phyloP scores from a whole-genome alignment of 2,888 invertebrate genomes.

The Byasa hedistus region DNA sequence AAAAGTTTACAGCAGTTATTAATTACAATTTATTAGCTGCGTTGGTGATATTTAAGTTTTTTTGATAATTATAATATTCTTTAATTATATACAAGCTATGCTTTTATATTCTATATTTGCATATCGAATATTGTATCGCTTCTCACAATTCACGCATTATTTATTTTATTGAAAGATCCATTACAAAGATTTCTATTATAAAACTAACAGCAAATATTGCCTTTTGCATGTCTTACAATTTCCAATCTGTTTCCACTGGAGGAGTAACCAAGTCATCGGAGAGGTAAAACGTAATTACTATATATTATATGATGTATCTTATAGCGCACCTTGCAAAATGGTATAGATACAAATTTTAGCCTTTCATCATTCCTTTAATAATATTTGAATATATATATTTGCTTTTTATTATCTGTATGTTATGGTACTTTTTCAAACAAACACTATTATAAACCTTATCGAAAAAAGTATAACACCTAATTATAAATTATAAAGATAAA shows the following conservation, averaged over 20 bases:
- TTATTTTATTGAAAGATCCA: constrained; percentile 4
- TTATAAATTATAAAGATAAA: neutral
- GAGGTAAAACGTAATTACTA: constrained; percentile 60
- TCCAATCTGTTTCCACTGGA: constrained; percentile 83
- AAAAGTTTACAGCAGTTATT: no score
- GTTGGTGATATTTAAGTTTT: no score
- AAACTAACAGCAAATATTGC: constrained; percentile 76
- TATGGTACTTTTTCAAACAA: neutral
- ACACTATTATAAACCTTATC: constrained; percentile 1
- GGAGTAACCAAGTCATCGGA: constrained; percentile 82
- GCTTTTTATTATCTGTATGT: neutral
- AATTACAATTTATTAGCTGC: no score
- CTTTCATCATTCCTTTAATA: neutral
- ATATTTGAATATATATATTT: neutral
- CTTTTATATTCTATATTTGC: constrained; percentile 3
- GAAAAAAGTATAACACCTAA: neutral
- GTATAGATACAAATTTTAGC: neutral
- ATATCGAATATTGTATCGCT: constrained; percentile 11
- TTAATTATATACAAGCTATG: neutral
- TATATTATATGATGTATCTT: constrained; percentile 32
- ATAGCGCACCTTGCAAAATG: constrained; percentile 10
- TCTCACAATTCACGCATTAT: constrained; percentile 5
- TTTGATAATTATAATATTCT: neutral
- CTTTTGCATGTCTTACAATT: constrained; percentile 87
- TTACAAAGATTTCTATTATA: constrained; percentile 43